Conservation (phyloP, 2,888 invertebrate genomes). For the Eugnorisma glareosa region DNA sequence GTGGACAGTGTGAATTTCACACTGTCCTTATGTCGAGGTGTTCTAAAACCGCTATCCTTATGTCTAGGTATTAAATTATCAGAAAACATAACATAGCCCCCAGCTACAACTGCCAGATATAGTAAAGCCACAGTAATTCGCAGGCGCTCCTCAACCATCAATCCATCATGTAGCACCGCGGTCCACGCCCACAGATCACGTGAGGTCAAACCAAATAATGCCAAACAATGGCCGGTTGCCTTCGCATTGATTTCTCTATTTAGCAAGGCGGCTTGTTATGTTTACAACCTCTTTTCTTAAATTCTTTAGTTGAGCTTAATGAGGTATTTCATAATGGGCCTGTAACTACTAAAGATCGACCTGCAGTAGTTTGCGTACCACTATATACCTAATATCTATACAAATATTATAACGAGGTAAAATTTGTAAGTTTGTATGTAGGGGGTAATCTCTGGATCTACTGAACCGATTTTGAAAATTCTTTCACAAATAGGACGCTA, state of each 20-base stretch:
- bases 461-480: too few species aligned
- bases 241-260: constrained; percentile 57
- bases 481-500: too few species aligned
- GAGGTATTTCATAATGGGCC: neutral
- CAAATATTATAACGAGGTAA: too few species aligned
- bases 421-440: too few species aligned
- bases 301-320: constrained; percentile 4
- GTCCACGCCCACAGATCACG: constrained; percentile 33
- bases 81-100: constrained; percentile 23
- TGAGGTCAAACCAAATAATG: constrained; percentile 28
- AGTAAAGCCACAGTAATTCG: neutral
- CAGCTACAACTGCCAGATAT: constrained; percentile 15
- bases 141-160: constrained; percentile 27
- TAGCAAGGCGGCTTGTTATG: constrained; percentile 20
- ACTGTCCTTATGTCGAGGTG: neutral
- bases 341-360: neutral
- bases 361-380: neutral
- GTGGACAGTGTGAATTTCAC: too few species aligned
- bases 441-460: too few species aligned
- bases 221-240: constrained; percentile 42
- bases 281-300: neutral
- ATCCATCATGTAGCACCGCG: constrained; percentile 17
- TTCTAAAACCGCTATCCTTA: constrained; percentile 8
- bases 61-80: constrained; percentile 6
- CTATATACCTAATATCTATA: neutral